A percentile compares a stretch with the other conserved stretches of the same genome.
Conservation (phyloP, 2,113 vertebrate genomes). For the Oreocharis arfaki region DNA sequence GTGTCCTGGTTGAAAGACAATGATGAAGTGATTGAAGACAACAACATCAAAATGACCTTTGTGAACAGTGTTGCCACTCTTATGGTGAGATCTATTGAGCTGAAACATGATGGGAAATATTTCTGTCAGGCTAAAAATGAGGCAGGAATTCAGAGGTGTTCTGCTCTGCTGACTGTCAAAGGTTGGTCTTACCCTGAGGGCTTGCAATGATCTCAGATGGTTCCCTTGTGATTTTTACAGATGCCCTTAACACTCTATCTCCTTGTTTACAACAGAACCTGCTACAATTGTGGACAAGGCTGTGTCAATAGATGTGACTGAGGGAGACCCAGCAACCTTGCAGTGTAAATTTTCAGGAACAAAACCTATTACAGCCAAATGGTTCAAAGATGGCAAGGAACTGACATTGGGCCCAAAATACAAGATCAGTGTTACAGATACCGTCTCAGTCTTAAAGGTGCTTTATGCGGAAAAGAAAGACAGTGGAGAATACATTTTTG, state of each 20-base stretch:
- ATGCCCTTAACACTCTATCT: neutral
- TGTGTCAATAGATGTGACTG: slow-evolving; percentile 93
- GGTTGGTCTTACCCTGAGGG: slow-evolving; percentile 77
- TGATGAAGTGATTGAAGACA: slow-evolving; percentile 89
- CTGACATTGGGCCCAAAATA: slow-evolving; percentile 83
- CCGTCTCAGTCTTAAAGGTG: slow-evolving; percentile 88
- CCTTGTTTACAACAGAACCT: slow-evolving; percentile 83
- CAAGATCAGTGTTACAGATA: slow-evolving; percentile 88
- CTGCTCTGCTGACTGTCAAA: slow-evolving; percentile 89
- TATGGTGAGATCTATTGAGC: slow-evolving; percentile 82
- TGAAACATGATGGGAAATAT: slow-evolving; percentile 89
- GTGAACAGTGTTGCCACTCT: slow-evolving; percentile 86
- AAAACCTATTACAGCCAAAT: slow-evolving; percentile 85
- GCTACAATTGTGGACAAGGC: slow-evolving; percentile 89
- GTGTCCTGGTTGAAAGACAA: slow-evolving; percentile 94
- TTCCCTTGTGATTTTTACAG: neutral
- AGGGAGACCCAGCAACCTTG: slow-evolving; percentile 92
- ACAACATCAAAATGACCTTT: slow-evolving; percentile 85
- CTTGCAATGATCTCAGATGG: neutral
- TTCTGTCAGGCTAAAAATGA: slow-evolving; percentile 96
- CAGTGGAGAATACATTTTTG: slow-evolving; percentile 88
- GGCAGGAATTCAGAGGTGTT: slow-evolving; percentile 92
- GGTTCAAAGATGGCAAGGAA: slow-evolving; percentile 88
- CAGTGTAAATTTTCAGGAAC: slow-evolving; percentile 94
- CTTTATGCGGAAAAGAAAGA: slow-evolving; percentile 86